phyloP scores from a whole-genome alignment of 2,113 vertebrate genomes.

The Mola mola region DNA sequence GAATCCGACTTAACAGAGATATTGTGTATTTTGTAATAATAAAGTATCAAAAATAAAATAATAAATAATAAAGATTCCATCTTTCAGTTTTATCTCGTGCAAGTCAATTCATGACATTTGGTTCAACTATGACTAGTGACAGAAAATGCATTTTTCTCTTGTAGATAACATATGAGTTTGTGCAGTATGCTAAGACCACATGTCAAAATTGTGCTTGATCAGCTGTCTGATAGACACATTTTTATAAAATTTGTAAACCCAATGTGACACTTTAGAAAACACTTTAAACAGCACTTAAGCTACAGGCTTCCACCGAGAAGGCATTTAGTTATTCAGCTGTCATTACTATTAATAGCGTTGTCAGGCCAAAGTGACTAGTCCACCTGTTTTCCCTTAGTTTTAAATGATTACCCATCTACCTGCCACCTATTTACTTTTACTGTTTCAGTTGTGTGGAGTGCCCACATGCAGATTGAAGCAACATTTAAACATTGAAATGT shows the following conservation, averaged over 20 bases:
- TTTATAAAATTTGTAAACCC: too few species aligned
- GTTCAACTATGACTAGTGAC: background rate
- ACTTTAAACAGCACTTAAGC: background rate
- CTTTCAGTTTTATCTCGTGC: too few species aligned
- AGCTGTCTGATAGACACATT: too few species aligned
- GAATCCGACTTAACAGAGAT: too few species aligned
- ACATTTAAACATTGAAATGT: background rate
- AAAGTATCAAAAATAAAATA: too few species aligned
- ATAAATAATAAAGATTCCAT: too few species aligned
- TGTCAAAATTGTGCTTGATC: background rate
- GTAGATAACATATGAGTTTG: background rate
- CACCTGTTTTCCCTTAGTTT: constrained; percentile 13
- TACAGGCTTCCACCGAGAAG: background rate
- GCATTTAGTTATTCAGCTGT: constrained; percentile 4
- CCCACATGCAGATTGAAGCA: background rate
- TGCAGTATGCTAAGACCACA: background rate
- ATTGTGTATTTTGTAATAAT: too few species aligned
- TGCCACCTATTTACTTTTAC: background rate
- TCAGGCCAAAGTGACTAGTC: background rate
- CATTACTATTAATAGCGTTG: constrained; percentile 19
- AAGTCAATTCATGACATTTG: constrained; percentile 33
- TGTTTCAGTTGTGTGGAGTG: background rate
- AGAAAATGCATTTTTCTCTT: background rate
- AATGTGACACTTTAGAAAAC: too few species aligned
- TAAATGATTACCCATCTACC: background rate